Conservation (phyloP, 2,797 vertebrate genomes). For the Fratercula arctica region DNA sequence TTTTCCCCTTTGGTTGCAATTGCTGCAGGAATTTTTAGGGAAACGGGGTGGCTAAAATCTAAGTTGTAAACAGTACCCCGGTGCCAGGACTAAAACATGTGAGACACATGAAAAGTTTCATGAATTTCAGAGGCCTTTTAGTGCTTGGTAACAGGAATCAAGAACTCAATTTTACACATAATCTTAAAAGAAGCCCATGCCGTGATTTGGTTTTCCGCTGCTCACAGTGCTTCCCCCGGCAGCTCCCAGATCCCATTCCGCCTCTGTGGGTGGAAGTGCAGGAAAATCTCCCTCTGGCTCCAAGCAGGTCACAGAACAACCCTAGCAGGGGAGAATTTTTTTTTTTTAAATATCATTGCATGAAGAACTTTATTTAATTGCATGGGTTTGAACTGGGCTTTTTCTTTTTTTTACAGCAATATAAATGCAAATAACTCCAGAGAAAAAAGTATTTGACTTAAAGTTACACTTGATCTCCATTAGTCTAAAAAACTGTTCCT, state of each 20-base stretch:
- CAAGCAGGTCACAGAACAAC: not conserved
- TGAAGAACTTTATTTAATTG: not conserved
- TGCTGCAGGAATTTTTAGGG: not conserved
- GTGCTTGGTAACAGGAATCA: not conserved
- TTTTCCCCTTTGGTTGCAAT: not conserved
- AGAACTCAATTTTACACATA: not conserved
- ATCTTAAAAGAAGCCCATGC: not conserved
- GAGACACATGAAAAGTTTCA: not conserved
- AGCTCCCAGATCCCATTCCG: not conserved
- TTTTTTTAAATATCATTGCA: not conserved
- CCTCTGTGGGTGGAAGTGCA: not conserved
- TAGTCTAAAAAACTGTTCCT: not conserved
- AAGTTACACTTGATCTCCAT: not conserved
- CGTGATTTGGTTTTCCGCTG: not conserved
- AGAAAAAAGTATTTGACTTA: not conserved
- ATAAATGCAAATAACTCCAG: not conserved
- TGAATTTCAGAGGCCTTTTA: not conserved
- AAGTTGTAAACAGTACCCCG: accelerated
- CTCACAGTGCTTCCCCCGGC: not conserved
- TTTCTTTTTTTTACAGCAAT: not conserved
- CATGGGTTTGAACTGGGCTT: not conserved
- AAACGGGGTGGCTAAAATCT: not conserved
- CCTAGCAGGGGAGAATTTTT: not conserved
- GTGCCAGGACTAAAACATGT: not conserved
- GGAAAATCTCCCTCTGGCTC: not conserved